These are phyloP conservation scores for Fregata magnificens DNA, from an alignment of 2,113 vertebrate species.

Conservation along the genomic window DNA sequence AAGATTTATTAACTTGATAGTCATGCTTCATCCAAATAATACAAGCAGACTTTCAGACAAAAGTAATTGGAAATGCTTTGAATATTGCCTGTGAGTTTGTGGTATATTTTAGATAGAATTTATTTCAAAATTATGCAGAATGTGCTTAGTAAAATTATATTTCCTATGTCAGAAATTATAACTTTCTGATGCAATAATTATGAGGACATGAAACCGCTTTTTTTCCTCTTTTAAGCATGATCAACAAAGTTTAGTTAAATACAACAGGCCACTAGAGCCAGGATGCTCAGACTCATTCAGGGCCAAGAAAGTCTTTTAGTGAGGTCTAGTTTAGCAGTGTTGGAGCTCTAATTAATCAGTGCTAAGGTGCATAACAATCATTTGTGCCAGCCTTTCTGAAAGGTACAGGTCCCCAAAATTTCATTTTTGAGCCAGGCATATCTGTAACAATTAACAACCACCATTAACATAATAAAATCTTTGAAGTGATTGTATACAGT, in stretches of 20 bases:
- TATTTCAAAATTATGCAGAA: neutral
- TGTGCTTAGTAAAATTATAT: neutral
- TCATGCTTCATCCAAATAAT: neutral
- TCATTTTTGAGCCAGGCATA: neutral
- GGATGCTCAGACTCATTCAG: neutral
- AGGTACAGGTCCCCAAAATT: neutral
- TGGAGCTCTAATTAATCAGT: neutral
- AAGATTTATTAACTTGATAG: neutral
- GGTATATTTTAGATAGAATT: neutral
- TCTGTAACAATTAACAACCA: neutral
- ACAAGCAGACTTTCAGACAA: neutral
- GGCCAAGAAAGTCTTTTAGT: neutral
- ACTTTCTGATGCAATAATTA: conserved; percentile 9
- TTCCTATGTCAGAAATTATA: neutral
- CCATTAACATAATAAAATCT: neutral
- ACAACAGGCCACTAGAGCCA: neutral
- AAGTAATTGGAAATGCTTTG: neutral
- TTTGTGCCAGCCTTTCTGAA: neutral
- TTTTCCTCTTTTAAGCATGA: neutral
- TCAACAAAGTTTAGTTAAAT: neutral
- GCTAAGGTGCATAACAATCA: neutral
- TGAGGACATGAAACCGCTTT: neutral
- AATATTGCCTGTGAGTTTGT: neutral
- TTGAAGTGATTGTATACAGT: neutral
- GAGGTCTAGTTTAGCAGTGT: neutral